Conservation (phyloP, 2,113 vertebrate genomes). For the Limanda limanda region DNA sequence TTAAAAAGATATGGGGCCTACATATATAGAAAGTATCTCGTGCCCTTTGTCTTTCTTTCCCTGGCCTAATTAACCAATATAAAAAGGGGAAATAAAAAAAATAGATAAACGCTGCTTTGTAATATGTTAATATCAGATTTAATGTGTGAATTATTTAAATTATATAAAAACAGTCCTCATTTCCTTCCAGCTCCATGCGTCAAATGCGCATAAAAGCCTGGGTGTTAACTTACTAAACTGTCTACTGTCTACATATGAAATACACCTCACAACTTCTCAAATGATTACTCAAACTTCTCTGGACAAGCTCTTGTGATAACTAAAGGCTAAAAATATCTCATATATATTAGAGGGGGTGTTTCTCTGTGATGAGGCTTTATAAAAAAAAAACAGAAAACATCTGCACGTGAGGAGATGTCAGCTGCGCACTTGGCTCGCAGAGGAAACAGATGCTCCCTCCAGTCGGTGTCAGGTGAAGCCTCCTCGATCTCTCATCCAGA, state of each 20-base stretch:
- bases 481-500: neutral
- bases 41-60: no score
- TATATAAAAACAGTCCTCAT: neutral
- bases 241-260: no score
- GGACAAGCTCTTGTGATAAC: neutral
- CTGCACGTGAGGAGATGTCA: neutral
- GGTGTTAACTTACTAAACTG: no score
- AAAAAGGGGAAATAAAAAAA: no score
- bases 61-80: no score
- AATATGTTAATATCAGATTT: no score
- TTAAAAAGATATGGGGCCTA: no score
- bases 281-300: neutral
- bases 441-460: neutral
- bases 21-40: no score
- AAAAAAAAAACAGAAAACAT: no score
- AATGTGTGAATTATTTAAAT: neutral
- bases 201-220: neutral
- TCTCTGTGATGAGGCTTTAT: no score
- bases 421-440: neutral
- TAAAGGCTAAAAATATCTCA: neutral
- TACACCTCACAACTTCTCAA: neutral
- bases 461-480: constrained; percentile 34
- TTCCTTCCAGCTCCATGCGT: neutral
- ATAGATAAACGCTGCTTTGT: no score
- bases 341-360: no score